phyloP scores from a whole-genome alignment of 37 sponge, comb jelly and placozoan species.

The Beroe forskalii region DNA sequence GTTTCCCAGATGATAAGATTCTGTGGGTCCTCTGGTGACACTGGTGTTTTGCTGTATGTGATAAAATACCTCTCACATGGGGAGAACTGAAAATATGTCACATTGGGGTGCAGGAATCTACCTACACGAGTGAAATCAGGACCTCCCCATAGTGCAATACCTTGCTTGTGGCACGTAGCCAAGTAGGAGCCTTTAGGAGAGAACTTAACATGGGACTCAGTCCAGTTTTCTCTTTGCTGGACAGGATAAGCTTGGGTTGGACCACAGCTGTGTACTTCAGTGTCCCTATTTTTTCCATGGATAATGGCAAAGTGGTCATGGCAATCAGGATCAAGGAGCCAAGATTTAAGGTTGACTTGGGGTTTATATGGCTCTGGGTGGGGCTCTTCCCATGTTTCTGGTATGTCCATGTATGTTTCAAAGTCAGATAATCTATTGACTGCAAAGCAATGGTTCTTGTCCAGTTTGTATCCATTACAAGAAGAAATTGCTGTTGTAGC shows the following conservation, averaged over 20 bases:
- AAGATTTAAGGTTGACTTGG: constrained; percentile 89
- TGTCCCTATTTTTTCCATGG: constrained; percentile 69
- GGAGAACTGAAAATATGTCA: constrained; percentile 86
- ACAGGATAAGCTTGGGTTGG: background rate
- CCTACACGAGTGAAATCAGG: constrained; percentile 72
- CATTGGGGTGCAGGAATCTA: constrained; percentile 77
- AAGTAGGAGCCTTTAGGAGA: constrained; percentile 93
- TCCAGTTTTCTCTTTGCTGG: constrained; percentile 71
- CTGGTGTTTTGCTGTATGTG: constrained; percentile 47
- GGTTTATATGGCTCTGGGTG: constrained; percentile 27
- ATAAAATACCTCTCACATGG: constrained; percentile 88
- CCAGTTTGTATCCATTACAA: constrained; percentile 93
- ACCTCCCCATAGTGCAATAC: constrained; percentile 92
- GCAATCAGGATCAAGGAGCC: constrained; percentile 83
- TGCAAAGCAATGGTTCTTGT: constrained; percentile 89
- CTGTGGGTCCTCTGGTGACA: constrained; percentile 71
- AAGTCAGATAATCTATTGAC: constrained; percentile 89
- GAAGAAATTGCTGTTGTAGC: constrained; percentile 84
- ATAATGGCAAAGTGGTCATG: constrained; percentile 92
- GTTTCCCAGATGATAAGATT: constrained; percentile 87
- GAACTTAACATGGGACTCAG: constrained; percentile 88
- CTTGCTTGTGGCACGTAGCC: constrained; percentile 87
- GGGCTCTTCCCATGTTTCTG: constrained; percentile 24
- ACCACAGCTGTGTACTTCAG: constrained; percentile 32
- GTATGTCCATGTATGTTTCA: constrained; percentile 75